Percentiles rank a stretch among this genome's conserved stretches.
Conservation (phyloP, 2,888 invertebrate species). For the Lithophane semibrunnea region DNA sequence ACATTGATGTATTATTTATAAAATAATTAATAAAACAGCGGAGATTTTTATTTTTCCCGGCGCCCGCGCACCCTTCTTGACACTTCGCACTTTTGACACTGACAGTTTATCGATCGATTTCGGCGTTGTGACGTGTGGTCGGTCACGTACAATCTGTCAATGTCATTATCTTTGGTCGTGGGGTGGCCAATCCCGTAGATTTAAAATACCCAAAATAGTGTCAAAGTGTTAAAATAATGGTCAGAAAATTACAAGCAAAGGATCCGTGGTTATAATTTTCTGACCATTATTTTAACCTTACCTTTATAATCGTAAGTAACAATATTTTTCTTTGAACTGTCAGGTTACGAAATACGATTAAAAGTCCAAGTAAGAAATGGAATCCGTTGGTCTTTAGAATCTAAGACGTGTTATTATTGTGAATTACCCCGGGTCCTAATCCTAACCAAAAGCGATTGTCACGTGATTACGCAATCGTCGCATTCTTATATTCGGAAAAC, state of each 20-base stretch:
- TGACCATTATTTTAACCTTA: too few species aligned
- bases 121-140: background rate
- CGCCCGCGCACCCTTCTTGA: constrained; percentile 59
- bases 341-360: too few species aligned
- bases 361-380: background rate
- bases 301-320: too few species aligned
- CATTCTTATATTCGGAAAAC: too few species aligned
- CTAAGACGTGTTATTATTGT: too few species aligned
- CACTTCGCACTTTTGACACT: constrained; percentile 35
- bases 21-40: background rate
- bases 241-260: background rate
- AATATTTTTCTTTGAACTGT: too few species aligned
- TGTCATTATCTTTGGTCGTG: background rate
- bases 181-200: constrained; percentile 2
- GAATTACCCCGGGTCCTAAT: too few species aligned
- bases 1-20: constrained; percentile 17
- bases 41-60: constrained; percentile 47
- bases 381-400: too few species aligned
- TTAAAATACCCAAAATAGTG: background rate
- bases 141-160: constrained; percentile 20
- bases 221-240: background rate
- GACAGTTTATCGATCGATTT: constrained; percentile 8
- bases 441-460: too few species aligned
- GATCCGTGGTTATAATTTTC: too few species aligned
- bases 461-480: too few species aligned